phyloP scores from a whole-genome alignment of 2,113 vertebrate genomes.

The Accipiter virgatus region DNA sequence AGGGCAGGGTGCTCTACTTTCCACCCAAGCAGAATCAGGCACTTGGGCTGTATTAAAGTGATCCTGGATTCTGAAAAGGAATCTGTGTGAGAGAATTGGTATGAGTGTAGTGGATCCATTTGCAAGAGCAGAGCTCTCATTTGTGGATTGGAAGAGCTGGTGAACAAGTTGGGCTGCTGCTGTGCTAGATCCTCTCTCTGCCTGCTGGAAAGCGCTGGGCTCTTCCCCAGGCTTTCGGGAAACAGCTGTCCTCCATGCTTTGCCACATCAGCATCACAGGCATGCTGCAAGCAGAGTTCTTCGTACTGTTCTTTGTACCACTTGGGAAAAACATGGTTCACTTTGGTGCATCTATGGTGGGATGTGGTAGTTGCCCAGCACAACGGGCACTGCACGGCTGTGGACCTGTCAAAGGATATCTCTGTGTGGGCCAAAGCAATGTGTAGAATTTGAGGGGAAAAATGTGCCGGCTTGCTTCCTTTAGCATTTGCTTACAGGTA shows the following conservation, averaged over 20 bases:
- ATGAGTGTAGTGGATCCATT: background rate
- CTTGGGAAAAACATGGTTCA: background rate
- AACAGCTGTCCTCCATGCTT: background rate
- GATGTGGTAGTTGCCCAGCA: background rate
- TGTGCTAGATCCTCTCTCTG: background rate
- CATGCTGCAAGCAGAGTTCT: background rate
- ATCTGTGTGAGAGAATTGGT: accelerated
- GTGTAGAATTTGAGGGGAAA: background rate
- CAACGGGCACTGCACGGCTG: accelerated
- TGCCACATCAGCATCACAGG: accelerated
- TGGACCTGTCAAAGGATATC: background rate
- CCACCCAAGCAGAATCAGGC: background rate
- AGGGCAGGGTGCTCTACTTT: background rate
- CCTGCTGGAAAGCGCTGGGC: background rate
- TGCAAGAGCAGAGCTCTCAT: background rate
- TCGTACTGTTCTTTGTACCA: background rate
- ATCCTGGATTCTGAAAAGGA: background rate
- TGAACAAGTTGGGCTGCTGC: background rate
- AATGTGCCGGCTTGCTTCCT: background rate
- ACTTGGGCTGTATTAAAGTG: background rate
- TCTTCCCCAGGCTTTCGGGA: background rate
- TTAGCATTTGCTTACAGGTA: background rate
- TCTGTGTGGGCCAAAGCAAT: background rate
- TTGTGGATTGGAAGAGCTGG: background rate
- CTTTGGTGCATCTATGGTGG: background rate